Conservation (phyloP, 2,888 invertebrate genomes). For the Dynastes hyllus region DNA sequence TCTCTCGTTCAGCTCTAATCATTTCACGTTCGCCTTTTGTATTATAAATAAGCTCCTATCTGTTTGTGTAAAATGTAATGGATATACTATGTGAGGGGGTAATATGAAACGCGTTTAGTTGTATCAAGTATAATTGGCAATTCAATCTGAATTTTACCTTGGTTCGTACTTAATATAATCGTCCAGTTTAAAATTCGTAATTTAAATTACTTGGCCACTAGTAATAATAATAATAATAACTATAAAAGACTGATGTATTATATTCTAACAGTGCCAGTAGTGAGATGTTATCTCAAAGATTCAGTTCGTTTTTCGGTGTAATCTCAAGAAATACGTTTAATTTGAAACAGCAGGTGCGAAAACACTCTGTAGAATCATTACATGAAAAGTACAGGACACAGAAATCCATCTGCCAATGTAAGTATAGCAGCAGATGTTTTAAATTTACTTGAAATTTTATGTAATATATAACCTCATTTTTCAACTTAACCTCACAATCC, state of each 20-base stretch:
- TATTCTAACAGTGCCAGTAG: conserved; percentile 1
- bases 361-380: conserved; percentile 33
- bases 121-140: background rate
- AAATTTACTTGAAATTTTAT: conserved; percentile 13
- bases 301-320: conserved; percentile 27
- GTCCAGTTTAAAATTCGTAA: conserved; percentile 10
- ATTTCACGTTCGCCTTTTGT: conserved; percentile 5
- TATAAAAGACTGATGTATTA: conserved; percentile 24
- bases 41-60: background rate
- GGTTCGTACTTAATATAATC: conserved; percentile 31
- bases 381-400: conserved; percentile 42
- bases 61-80: background rate
- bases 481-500: conserved; percentile 25
- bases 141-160: conserved; percentile 27
- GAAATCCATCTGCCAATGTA: conserved; percentile 50
- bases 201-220: background rate
- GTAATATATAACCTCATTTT: conserved; percentile 31
- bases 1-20: background rate
- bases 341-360: conserved; percentile 35
- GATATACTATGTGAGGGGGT: background rate
- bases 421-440: conserved; percentile 18
- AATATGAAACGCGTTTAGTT: background rate
- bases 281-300: conserved; percentile 49
- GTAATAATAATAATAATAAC: background rate
- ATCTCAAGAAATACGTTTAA: conserved; percentile 5